These are phyloP conservation scores for Schizopygopsis pylzovi DNA, from an alignment of 2,797 vertebrate species.

Conservation along the genomic window DNA sequence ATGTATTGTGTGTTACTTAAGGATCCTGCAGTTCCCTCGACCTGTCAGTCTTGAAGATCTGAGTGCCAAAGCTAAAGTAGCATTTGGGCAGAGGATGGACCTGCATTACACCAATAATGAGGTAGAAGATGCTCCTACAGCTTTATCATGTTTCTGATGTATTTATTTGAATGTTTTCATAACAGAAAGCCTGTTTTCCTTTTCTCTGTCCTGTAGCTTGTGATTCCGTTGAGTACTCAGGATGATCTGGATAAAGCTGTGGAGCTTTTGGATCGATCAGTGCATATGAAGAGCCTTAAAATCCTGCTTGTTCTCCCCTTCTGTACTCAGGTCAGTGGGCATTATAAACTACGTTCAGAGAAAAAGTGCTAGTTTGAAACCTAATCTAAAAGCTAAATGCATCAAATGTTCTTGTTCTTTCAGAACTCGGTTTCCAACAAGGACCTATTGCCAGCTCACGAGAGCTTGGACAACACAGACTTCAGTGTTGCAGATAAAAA, in stretches of 20 bases:
- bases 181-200: neutral
- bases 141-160: neutral
- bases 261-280: constrained; percentile 94
- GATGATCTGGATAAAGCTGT: constrained; percentile 98
- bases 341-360: neutral
- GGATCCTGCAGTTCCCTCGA: constrained; percentile 93
- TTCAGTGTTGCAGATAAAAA: constrained; percentile 86
- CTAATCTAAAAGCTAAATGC: neutral
- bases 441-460: constrained; percentile 85
- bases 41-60: constrained; percentile 94
- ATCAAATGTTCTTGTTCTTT: constrained; percentile 18
- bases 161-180: neutral
- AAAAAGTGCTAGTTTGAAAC: neutral
- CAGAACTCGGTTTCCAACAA: constrained; percentile 78
- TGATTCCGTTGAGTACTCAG: constrained; percentile 95
- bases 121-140: constrained; percentile 71
- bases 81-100: constrained; percentile 96
- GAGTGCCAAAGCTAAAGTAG: constrained; percentile 89
- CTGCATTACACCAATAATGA: constrained; percentile 99
- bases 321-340: constrained; percentile 83
- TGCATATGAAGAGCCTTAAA: constrained; percentile 98
- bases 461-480: constrained; percentile 91
- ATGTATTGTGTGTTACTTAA: constrained; percentile 60
- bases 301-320: constrained; percentile 91
- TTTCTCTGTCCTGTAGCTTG: constrained; percentile 78